These are phyloP conservation scores for Bucorvus abyssinicus DNA, from an alignment of 2,797 vertebrate genomes.

Conservation along the genomic window DNA sequence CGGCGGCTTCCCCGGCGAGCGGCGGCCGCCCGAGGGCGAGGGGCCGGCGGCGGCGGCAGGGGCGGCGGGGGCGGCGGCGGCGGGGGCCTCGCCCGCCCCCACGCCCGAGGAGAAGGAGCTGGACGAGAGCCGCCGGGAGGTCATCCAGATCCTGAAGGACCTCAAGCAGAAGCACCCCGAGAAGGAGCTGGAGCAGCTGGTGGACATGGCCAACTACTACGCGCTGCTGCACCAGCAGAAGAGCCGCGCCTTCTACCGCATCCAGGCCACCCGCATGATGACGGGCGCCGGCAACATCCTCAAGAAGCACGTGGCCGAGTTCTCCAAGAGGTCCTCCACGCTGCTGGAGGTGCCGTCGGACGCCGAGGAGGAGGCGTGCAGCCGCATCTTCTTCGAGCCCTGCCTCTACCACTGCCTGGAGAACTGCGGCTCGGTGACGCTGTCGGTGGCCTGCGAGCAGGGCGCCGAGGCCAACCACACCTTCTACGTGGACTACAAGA, in stretches of 20 bases:
- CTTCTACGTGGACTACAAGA: constrained; percentile 95
- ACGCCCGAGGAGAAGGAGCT: constrained; percentile 79
- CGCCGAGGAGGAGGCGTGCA: constrained; percentile 72
- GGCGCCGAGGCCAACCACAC: constrained; percentile 85
- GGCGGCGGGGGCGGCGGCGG: not conserved
- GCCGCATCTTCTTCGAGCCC: constrained; percentile 91
- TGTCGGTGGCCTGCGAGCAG: constrained; percentile 82
- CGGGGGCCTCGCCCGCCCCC: no score
- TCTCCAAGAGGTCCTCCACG: constrained; percentile 67
- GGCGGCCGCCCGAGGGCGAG: no score
- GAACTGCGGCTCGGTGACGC: constrained; percentile 87
- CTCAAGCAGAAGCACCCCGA: constrained; percentile 95
- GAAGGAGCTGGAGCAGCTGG: constrained; percentile 91
- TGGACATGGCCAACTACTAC: constrained; percentile 90
- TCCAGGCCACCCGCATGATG: constrained; percentile 93
- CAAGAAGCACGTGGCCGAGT: constrained; percentile 87
- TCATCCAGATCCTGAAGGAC: constrained; percentile 94
- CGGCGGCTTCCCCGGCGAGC: not conserved
- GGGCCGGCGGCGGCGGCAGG: no score
- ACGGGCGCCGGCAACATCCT: constrained; percentile 93
- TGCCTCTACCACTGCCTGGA: constrained; percentile 92
- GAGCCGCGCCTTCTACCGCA: constrained; percentile 94
- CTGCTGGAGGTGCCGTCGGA: constrained; percentile 67
- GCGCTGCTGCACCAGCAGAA: constrained; percentile 94
- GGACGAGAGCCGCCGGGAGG: constrained; percentile 88